Percentiles rank a stretch among this genome's conserved stretches.
Evolutionary conservation across 2,113 vertebrate genomes (phyloP).

Genomic region (Rhynchomys soricoides): DNA sequence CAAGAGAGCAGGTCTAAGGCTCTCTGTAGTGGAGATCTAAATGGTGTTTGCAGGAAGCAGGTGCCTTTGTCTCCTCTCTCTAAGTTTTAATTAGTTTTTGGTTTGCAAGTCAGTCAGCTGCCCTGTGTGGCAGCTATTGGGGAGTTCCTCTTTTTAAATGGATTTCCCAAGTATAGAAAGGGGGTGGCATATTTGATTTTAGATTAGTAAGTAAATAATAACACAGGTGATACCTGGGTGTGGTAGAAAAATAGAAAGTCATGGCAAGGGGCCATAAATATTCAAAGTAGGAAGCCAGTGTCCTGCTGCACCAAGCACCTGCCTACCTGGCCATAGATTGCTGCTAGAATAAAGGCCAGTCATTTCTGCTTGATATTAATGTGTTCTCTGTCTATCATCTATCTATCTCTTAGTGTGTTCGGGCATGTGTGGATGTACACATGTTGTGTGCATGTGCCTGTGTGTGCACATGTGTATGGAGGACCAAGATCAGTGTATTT

Average conservation of each 20-base stretch:
- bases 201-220: neutral
- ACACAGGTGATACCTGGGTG: neutral
- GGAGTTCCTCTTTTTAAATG: neutral
- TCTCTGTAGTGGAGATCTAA: constrained; percentile 2
- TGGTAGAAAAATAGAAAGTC: neutral
- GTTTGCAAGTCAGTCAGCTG: neutral
- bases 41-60: neutral
- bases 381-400: neutral
- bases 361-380: neutral
- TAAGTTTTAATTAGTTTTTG: constrained; percentile 46
- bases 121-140: neutral
- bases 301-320: neutral
- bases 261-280: neutral
- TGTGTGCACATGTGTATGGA: neutral
- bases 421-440: neutral
- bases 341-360: neutral
- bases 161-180: neutral
- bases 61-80: neutral
- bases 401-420: neutral
- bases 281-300: neutral
- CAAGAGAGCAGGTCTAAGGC: constrained; percentile 12
- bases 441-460: neutral
- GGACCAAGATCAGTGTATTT: neutral
- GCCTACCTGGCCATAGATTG: neutral
- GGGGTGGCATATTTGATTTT: neutral